Evolutionary conservation across 37 sponge, comb jelly and placozoan species (phyloP).

Genomic region (Cladorhizidae sp.): DNA sequence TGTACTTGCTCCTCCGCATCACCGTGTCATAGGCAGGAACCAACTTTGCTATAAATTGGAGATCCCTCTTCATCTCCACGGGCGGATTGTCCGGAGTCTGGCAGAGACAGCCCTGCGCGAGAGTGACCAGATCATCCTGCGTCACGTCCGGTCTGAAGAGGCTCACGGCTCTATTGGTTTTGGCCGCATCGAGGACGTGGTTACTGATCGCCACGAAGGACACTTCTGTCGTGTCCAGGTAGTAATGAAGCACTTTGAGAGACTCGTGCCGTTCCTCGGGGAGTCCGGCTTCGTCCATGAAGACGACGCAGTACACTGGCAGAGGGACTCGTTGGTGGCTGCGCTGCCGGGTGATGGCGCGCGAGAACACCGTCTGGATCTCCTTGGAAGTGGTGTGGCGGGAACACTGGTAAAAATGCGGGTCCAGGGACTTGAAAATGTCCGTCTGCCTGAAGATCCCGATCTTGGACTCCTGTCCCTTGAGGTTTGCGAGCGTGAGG

Average conservation of each 20-base stretch:
- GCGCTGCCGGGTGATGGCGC: constrained; percentile 77
- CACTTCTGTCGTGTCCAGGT: constrained; percentile 84
- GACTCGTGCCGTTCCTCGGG: constrained; percentile 90
- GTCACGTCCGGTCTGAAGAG: constrained; percentile 77
- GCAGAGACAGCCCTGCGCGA: constrained; percentile 74
- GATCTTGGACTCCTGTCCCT: constrained; percentile 75
- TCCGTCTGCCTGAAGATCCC: constrained; percentile 58
- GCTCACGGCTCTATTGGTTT: constrained; percentile 89
- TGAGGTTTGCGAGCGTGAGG: constrained; percentile 79
- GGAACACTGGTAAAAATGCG: constrained; percentile 92
- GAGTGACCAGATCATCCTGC: constrained; percentile 59
- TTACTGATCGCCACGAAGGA: constrained; percentile 94
- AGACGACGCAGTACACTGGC: constrained; percentile 82
- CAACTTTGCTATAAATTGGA: constrained; percentile 39
- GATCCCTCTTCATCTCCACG: constrained; percentile 51
- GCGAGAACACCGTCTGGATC: constrained; percentile 82
- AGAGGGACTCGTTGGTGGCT: constrained; percentile 41
- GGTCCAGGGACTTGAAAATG: constrained; percentile 82
- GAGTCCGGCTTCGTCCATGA: constrained; percentile 97
- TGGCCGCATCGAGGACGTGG: constrained; percentile 92
- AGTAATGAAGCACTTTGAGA: constrained; percentile 92
- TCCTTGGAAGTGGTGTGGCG: constrained; percentile 84
- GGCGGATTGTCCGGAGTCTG: constrained; percentile 51
- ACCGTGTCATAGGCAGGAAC: constrained; percentile 47
- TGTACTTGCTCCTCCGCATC: constrained; percentile 49